These are phyloP conservation scores for Tachypleus tridentatus DNA, from an alignment of 1,140 invertebrate genomes.

Conservation along the genomic window DNA sequence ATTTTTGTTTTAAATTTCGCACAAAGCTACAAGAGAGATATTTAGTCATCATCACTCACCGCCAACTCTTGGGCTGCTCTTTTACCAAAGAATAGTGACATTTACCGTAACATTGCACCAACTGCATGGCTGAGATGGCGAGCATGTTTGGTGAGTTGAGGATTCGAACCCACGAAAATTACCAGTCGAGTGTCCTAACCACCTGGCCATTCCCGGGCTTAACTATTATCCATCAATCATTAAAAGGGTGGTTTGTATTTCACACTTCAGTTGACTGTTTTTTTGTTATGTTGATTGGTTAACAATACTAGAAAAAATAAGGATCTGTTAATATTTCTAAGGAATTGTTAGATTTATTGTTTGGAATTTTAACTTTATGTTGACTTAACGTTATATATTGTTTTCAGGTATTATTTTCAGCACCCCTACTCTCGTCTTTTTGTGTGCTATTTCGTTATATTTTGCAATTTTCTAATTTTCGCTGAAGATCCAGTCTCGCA, in stretches of 20 bases:
- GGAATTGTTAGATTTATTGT: neutral
- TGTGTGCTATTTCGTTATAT: conserved; percentile 42
- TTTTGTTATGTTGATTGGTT: neutral
- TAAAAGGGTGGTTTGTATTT: neutral
- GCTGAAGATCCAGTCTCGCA: conserved; percentile 47
- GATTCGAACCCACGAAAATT: too few relatives aligned
- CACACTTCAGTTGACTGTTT: neutral
- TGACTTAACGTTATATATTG: neutral
- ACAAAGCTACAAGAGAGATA: too few relatives aligned
- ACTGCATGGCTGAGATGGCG: too few relatives aligned
- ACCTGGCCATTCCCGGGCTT: neutral
- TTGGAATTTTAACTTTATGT: neutral
- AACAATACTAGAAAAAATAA: too few relatives aligned
- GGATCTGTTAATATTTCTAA: neutral
- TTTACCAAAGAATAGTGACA: too few relatives aligned
- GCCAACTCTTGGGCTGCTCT: too few relatives aligned
- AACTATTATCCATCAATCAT: neutral
- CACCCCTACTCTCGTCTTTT: conserved; percentile 42
- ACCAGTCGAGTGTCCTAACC: too few relatives aligned
- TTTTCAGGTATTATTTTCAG: conserved; percentile 41
- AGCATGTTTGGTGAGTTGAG: too few relatives aligned
- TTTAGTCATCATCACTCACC: too few relatives aligned
- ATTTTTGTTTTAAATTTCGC: too few relatives aligned
- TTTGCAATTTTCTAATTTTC: conserved; percentile 46
- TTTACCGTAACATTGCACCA: too few relatives aligned